Base-by-base conservation (phyloP, 1,140 invertebrate genomes). In the Orchesella cincta region DNA sequence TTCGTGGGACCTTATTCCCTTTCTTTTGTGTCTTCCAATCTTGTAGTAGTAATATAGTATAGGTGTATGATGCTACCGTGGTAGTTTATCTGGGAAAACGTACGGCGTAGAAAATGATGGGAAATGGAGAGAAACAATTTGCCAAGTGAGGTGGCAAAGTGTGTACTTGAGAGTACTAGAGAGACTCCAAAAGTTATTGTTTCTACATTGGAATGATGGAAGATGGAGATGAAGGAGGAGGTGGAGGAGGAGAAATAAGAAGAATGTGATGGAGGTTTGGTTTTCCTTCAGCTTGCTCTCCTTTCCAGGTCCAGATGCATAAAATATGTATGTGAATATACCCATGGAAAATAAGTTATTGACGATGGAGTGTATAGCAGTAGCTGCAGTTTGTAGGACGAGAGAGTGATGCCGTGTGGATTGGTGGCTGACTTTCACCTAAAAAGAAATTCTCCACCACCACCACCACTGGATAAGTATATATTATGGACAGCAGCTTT, bases 181-280 rank as follows among this genome's bases (percentile, higher is more conserved):
- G 39, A 46, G 18, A 23, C 54, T 8, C 3, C 54, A 67, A 29
- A 31, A 67, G 62, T 33, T 67, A 31, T 67, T 67, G 62, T 29
- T 67, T 29, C 29, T 31, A 33, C 3, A 67, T 67, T 67, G 31
- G 31, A 67, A 31, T 33, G 62, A 31, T 33, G 26, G 62, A 62
- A 62, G 54, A 62, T 16, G 54, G 12, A 67, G 62, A 33, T 31
- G 62, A 33, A 67, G 62, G 62, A 3, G 62, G 31, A 14, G 62
- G 31, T 31, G 62, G 23, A 31, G 62, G 62, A 67, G 62, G 26
- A 67, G 62, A 23, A 67, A 67, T 29, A 67, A 29, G 52, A 57
- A 57, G 52, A 18, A 57, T 57, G 52, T 57, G 23, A 57, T 26
- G 52, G 52, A 14, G 52, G 23, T 46, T 18, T 46, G 39, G 39